A percentile compares a stretch with the other conserved stretches of the same genome.
These are phyloP conservation scores for Protobothrops mucrosquamatus DNA, from an alignment of 2,113 vertebrate species.

Conservation along the genomic window DNA sequence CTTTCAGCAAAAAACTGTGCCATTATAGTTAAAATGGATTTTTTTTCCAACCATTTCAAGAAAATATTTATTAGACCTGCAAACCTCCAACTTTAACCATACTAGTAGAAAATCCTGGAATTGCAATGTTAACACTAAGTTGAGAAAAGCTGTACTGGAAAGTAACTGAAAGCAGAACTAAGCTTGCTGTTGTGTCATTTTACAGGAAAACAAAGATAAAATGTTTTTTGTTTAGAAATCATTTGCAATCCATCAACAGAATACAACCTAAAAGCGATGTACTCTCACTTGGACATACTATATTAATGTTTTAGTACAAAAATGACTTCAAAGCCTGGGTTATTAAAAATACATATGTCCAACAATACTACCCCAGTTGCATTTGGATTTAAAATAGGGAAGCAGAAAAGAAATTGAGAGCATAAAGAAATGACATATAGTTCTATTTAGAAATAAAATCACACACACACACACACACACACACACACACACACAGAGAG, in stretches of 20 bases:
- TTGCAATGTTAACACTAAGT: neutral
- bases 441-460: neutral
- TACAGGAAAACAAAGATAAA: neutral
- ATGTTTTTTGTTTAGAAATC: neutral
- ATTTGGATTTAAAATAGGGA: neutral
- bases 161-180: neutral
- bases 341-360: neutral
- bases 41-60: neutral
- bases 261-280: neutral
- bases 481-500: too few relatives aligned
- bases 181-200: neutral
- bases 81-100: neutral
- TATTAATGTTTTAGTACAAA: neutral
- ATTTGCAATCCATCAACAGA: neutral
- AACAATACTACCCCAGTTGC: neutral
- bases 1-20: neutral
- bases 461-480: neutral
- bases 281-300: neutral
- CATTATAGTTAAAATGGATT: neutral
- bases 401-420: neutral
- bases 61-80: neutral
- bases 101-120: neutral
- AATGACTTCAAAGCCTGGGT: neutral
- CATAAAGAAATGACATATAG: neutral
- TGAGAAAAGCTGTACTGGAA: neutral